Evolutionary conservation across 64 coral and sea anemone species (phyloP), one percentile per base, ranked within the genome.

Genomic region (Montipora cactus): DNA sequence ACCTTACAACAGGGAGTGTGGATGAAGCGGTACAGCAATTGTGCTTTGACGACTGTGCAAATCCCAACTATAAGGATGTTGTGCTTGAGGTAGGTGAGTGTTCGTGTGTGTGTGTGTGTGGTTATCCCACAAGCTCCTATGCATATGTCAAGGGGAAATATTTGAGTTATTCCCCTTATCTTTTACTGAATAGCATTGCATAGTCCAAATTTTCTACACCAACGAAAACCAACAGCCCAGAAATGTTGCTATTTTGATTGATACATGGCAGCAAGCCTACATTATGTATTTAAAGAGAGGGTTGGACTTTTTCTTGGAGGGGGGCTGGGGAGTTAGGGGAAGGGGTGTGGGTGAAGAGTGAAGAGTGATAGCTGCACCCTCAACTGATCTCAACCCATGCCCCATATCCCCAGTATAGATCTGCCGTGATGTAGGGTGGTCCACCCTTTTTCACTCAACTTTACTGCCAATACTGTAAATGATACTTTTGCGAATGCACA

Each of bases 261-360:
- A 69, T 69, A 69, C 67, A 69, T 69, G 16, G 67, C 67, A 69
- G 67, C 67, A 69, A 69, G 16, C 67, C 67, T 69, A 69, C 67
- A 69, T 69, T 69, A 69, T 69, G 67, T 69, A 69, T 69, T 69
- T 69, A 4, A 15, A 69, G 4, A 15, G 16, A 15, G 67, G 5
- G 67, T 5, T 9, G 5, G 67, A 9, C 67, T 69, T 69, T 69
- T 15, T 15, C 16, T 69, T 9, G 67, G 16, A 15, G 67, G n/a
- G 13, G 13, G 67, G 7, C 14, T 69, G 67, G 67, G 67, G 13
- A 18, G 67, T 15, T 20, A 69, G 16, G 9, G 16, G 67, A 15
- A 69, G 67, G 67, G n/a, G 0, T 69, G 67, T 69, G 67, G 67
- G 67, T 69, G 67, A 69, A 69, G 37, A 37, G 37, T 37, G 37